Conservation (phyloP, 2,797 vertebrate genomes). For the Muscicapa striata region DNA sequence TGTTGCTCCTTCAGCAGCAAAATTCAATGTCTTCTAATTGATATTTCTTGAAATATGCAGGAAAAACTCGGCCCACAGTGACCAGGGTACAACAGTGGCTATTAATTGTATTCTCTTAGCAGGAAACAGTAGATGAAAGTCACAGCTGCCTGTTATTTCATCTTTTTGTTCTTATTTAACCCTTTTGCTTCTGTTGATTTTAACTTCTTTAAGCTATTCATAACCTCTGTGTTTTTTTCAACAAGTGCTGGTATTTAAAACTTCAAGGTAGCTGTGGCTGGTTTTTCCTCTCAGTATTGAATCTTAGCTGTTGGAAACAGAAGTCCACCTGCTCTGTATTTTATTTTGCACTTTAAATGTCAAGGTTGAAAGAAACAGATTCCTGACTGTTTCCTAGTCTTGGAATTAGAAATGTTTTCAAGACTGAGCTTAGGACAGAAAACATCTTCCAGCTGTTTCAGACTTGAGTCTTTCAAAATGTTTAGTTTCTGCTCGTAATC, state of each 20-base stretch:
- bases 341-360: neutral
- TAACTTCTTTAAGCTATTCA: neutral
- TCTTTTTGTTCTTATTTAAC: slow-evolving; percentile 2
- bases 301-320: neutral
- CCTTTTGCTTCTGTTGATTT: neutral
- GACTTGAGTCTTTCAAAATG: neutral
- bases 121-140: neutral
- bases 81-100: neutral
- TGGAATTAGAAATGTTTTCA: slow-evolving; percentile 1
- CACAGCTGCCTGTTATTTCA: neutral
- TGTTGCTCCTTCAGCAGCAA: neutral
- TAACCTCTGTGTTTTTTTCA: neutral
- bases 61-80: neutral
- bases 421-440: neutral
- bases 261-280: neutral
- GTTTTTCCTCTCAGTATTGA: neutral
- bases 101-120: neutral
- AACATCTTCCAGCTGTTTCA: neutral
- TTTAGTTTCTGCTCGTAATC: neutral
- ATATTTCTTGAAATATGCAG: neutral
- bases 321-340: neutral
- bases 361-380: neutral
- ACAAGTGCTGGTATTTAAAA: neutral
- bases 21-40: neutral
- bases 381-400: neutral